Evolutionary conservation across 2,797 vertebrate species (phyloP).

Genomic region (Siniperca undulata): DNA sequence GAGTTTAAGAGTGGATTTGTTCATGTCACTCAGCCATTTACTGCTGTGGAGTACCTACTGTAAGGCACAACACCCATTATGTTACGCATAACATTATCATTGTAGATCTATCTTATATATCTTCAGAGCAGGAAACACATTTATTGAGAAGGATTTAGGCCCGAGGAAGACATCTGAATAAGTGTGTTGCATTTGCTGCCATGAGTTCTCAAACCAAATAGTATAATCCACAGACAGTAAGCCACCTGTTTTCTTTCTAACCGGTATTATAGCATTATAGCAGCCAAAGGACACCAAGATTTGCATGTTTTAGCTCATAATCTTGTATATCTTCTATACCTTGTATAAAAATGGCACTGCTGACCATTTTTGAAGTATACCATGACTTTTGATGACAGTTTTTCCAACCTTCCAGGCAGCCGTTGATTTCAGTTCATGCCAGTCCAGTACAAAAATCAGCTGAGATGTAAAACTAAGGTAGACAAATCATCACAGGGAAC

Average conservation of each 20-base stretch:
- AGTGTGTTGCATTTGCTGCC: slow-evolving; percentile 5
- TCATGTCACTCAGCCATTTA: slow-evolving; percentile 1
- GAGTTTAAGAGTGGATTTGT: not conserved
- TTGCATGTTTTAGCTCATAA: not conserved
- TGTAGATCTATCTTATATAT: not conserved
- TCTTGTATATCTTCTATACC: not conserved
- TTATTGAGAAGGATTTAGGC: not conserved
- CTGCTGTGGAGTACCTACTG: not conserved
- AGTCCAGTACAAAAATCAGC: not conserved
- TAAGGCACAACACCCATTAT: not conserved
- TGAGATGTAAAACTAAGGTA: not conserved
- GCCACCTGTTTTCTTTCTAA: not conserved
- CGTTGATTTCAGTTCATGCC: not conserved
- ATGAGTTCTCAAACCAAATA: not conserved
- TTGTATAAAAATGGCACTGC: not conserved
- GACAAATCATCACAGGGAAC: not conserved
- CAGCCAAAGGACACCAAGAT: not conserved
- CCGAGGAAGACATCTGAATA: not conserved
- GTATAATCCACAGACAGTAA: not conserved
- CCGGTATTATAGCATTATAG: not conserved
- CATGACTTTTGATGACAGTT: not conserved
- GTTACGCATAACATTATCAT: not conserved
- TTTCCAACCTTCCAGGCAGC: not conserved
- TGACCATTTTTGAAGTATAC: not conserved
- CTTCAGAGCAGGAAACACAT: not conserved